Evolutionary conservation across 1,140 invertebrate species (phyloP).

Genomic region (Littorina saxatilis): DNA sequence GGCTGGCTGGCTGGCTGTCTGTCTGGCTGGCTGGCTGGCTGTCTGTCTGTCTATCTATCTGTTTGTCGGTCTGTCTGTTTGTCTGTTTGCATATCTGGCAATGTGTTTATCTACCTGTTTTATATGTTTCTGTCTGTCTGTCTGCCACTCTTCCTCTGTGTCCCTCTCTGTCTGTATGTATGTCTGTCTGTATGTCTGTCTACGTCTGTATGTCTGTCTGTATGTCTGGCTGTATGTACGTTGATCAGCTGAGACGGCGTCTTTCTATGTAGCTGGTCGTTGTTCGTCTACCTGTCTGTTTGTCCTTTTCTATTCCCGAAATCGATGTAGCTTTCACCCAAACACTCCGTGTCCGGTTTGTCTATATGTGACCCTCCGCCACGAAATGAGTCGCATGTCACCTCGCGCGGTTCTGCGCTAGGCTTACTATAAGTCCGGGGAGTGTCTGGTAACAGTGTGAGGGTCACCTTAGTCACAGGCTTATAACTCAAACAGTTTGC

Average conservation of each 20-base stretch:
- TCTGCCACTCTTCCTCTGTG: background rate
- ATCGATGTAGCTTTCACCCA: too few species aligned
- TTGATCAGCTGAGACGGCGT: too few species aligned
- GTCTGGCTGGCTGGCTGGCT: background rate
- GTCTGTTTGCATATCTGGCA: background rate
- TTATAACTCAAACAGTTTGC: too few species aligned
- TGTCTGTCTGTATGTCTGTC: background rate
- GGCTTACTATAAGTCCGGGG: too few species aligned
- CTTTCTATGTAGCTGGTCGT: too few species aligned
- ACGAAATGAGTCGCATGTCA: too few species aligned
- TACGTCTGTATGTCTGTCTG: background rate
- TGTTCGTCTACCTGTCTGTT: background rate
- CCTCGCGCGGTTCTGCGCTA: too few species aligned
- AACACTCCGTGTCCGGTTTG: too few species aligned
- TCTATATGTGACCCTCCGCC: too few species aligned
- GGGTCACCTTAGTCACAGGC: too few species aligned
- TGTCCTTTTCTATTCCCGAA: too few species aligned
- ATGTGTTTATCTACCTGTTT: background rate
- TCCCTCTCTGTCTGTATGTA: background rate
- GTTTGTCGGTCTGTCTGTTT: background rate
- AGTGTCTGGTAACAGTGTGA: too few species aligned
- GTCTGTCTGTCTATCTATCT: background rate
- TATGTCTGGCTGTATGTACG: background rate
- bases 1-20: background rate
- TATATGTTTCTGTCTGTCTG: conserved; percentile 19